These are phyloP conservation scores for Rhynchopsitta pachyrhyncha DNA, from an alignment of 2,113 vertebrate species.

Conservation along the genomic window DNA sequence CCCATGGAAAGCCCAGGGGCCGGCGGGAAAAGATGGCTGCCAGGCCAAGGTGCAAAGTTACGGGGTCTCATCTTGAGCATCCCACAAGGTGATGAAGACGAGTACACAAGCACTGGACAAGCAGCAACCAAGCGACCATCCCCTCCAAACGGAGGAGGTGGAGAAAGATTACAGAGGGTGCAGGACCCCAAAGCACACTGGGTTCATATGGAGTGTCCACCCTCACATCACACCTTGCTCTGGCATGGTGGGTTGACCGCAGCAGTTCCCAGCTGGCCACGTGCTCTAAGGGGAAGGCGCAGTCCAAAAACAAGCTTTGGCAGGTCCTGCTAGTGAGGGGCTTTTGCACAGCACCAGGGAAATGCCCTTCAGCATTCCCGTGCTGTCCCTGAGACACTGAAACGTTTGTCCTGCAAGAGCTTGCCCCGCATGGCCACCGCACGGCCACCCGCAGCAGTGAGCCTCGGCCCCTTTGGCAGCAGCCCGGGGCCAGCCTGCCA, in stretches of 20 bases:
- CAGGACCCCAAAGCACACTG: neutral
- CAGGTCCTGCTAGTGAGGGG: neutral
- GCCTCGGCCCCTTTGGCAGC: neutral
- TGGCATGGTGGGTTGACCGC: fast-evolving
- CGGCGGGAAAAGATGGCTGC: neutral
- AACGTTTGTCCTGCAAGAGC: neutral
- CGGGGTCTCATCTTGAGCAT: neutral
- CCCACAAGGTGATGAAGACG: fast-evolving
- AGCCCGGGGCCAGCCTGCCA: neutral
- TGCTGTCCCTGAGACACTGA: neutral
- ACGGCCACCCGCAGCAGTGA: neutral
- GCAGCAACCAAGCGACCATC: neutral
- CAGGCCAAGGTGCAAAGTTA: neutral
- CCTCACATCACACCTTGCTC: neutral
- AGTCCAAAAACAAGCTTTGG: neutral
- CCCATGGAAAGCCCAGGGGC: neutral
- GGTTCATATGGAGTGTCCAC: fast-evolving
- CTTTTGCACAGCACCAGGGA: neutral
- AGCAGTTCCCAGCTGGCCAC: neutral
- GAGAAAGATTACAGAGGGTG: neutral
- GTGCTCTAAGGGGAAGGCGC: neutral
- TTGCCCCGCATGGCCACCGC: neutral
- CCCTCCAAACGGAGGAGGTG: neutral
- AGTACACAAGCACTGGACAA: fast-evolving
- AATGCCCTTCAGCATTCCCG: neutral